Evolutionary conservation across 2,888 invertebrate genomes (phyloP).

Genomic region (Drosophila barbarae): DNA sequence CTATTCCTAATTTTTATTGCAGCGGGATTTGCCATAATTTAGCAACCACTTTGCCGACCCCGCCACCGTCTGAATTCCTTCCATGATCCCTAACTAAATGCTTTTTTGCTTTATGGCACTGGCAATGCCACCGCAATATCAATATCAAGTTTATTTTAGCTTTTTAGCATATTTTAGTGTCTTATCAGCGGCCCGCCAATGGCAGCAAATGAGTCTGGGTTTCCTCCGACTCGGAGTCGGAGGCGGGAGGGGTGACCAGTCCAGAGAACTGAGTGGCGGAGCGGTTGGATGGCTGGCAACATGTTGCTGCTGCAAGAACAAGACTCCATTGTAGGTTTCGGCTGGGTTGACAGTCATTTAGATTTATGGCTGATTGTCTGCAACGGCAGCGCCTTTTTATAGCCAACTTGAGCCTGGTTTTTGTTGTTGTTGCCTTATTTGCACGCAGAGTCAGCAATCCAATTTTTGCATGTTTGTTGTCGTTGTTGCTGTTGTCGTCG

Average conservation of each 20-base stretch:
- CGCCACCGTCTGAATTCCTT: conserved; percentile 24
- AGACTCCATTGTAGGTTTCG: conserved; percentile 64
- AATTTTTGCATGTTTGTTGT: conserved; percentile 64
- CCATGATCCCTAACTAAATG: conserved; percentile 55
- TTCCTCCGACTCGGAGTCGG: neutral
- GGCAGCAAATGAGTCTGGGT: conserved; percentile 66
- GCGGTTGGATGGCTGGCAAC: conserved; percentile 32
- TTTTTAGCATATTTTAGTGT: conserved; percentile 65
- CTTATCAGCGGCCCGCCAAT: conserved; percentile 59
- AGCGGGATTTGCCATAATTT: conserved; percentile 1
- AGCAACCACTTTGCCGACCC: conserved; percentile 1
- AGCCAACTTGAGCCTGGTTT: conserved; percentile 37
- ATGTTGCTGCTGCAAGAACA: conserved; percentile 53
- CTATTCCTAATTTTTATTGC: conserved; percentile 16
- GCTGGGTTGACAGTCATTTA: conserved; percentile 74
- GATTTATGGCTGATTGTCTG: conserved; percentile 75
- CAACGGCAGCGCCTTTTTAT: conserved; percentile 64
- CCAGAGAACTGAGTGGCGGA: conserved; percentile 9
- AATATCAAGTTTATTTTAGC: conserved; percentile 68
- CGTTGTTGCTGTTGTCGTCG: conserved; percentile 53
- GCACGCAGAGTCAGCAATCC: conserved; percentile 69
- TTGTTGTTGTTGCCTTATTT: conserved; percentile 60
- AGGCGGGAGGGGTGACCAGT: neutral
- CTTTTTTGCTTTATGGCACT: conserved; percentile 67
- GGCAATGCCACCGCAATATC: conserved; percentile 70